Conservation (phyloP, 1,140 invertebrate species). For the Drosophila pandora region DNA sequence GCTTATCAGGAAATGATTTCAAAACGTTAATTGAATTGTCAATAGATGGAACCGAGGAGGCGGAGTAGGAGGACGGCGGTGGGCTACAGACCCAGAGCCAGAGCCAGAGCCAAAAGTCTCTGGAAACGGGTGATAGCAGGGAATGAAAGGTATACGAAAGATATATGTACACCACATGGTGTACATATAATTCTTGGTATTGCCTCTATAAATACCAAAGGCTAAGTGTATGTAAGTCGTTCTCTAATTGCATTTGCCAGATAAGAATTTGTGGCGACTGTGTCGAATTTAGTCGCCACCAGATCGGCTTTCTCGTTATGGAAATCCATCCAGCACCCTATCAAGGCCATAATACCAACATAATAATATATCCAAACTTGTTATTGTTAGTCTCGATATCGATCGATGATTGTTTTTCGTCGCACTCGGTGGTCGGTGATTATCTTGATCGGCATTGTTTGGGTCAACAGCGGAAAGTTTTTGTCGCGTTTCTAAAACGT, state of each 20-base stretch:
- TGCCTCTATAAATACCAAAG: conserved; percentile 73
- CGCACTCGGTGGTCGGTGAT: conserved; percentile 10
- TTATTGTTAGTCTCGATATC: conserved; percentile 39
- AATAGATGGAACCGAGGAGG: conserved; percentile 63
- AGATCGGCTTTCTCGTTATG: conserved; percentile 13
- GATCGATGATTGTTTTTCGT: conserved; percentile 26
- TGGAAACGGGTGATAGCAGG: conserved; percentile 48
- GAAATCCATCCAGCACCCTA: conserved; percentile 15
- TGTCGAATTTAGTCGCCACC: conserved; percentile 4
- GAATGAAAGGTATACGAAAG: conserved; percentile 39
- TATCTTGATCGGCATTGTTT: conserved; percentile 57
- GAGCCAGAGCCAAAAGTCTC: conserved; percentile 1
- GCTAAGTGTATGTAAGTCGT: conserved; percentile 53
- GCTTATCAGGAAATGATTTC: conserved; percentile 76
- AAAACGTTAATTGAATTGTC: conserved; percentile 81
- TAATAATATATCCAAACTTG: conserved; percentile 33
- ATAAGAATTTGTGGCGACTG: conserved; percentile 46
- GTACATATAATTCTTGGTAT: conserved; percentile 53
- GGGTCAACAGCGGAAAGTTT: conserved; percentile 73
- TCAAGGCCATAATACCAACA: conserved; percentile 12
- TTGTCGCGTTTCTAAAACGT: conserved; percentile 70
- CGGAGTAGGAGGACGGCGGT: background rate
- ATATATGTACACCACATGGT: conserved; percentile 44
- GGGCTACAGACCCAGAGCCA: background rate
- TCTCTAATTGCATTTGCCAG: conserved; percentile 71